Percentiles rank a stretch among this genome's conserved stretches.
Conservation (phyloP, 1,140 invertebrate species). For the Micrasema minimum region DNA sequence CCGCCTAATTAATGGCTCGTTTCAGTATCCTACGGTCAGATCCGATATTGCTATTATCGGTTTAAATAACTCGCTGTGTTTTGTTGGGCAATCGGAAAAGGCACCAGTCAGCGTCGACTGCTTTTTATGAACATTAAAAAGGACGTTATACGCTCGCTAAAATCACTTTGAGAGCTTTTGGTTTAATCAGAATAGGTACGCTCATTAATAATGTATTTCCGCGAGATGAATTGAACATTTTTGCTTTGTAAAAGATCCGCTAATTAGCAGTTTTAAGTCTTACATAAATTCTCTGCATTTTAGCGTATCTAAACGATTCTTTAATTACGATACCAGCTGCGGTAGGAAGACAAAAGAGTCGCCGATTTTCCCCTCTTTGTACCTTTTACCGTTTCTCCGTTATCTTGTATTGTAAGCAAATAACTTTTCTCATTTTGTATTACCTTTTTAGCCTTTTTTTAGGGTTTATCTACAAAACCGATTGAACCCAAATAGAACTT, state of each 20-base stretch:
- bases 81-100: no score
- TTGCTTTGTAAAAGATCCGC: slow-evolving; percentile 6
- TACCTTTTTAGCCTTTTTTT: not conserved
- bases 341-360: not conserved
- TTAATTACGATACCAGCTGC: slow-evolving; percentile 20
- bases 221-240: slow-evolving; percentile 17
- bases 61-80: not conserved
- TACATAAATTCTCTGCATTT: slow-evolving; percentile 26
- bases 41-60: not conserved
- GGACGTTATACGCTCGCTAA: no score
- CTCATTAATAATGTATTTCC: not conserved
- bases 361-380: slow-evolving; percentile 11
- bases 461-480: no score
- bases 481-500: no score
- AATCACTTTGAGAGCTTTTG: not conserved
- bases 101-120: no score
- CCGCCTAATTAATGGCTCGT: slow-evolving; percentile 6
- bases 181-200: not conserved
- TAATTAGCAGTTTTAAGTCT: slow-evolving; percentile 27
- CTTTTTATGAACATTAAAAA: no score
- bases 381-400: no score
- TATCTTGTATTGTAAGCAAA: no score
- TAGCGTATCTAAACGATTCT: slow-evolving; percentile 13
- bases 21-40: not conserved
- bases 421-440: not conserved